These are phyloP conservation scores for Griposia aprilina DNA, from an alignment of 2,888 invertebrate species.

Conservation along the genomic window DNA sequence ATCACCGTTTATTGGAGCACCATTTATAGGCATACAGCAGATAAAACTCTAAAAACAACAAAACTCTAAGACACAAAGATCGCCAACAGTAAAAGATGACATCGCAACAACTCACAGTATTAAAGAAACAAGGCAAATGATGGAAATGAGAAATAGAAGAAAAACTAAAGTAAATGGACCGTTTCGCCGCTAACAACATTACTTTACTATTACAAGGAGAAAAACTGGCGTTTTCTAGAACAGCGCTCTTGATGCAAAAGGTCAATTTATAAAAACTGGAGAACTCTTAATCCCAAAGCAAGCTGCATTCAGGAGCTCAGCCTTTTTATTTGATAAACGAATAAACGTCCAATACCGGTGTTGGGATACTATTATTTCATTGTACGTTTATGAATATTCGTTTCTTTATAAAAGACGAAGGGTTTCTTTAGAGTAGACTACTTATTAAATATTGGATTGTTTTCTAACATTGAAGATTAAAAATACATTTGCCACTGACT, in stretches of 20 bases:
- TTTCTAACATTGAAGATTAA: not conserved
- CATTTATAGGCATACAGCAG: not conserved
- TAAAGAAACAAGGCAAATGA: conserved; percentile 44
- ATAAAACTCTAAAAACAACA: not conserved
- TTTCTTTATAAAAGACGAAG: not conserved
- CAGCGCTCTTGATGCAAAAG: conserved; percentile 50
- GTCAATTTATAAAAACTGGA: conserved; percentile 59
- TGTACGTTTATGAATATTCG: not conserved
- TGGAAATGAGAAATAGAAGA: conserved; percentile 48
- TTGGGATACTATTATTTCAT: too few species aligned
- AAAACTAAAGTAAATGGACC: conserved; percentile 47
- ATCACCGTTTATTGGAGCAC: not conserved
- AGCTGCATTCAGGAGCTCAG: conserved; percentile 14
- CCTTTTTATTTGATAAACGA: conserved; percentile 41
- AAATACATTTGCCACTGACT: not conserved
- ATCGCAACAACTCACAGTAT: conserved; percentile 35
- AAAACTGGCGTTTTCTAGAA: conserved; percentile 55
- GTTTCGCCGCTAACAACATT: conserved; percentile 58
- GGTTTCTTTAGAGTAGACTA: not conserved
- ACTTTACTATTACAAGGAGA: conserved; percentile 52
- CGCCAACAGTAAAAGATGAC: conserved; percentile 29
- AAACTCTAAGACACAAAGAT: not conserved
- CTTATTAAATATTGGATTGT: not conserved
- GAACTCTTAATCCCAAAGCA: conserved; percentile 59
- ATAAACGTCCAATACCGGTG: conserved; percentile 6